Evolutionary conservation across 1,140 invertebrate species (phyloP), one percentile per base, ranked within the genome.

Genomic region (Fopius arisanus): DNA sequence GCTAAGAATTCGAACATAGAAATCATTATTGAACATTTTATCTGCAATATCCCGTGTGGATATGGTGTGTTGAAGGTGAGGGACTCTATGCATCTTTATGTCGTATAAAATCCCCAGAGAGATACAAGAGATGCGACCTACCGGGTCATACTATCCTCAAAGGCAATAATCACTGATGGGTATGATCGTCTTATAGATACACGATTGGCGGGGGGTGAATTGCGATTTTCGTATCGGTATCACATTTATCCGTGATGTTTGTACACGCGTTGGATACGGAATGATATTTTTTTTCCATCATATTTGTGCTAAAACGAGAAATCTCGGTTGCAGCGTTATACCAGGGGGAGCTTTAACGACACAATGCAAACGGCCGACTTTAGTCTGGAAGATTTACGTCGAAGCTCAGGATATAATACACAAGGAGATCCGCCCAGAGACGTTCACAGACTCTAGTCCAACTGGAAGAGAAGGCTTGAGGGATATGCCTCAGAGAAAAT

Each of bases 161-260:
- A 69, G 43, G 67, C 51, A 51, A 69, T 69, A 69, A 69, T 69
- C 67, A 69, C 67, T 43, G 43, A 29, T 54, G 41, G 23, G 28
- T 69, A 68, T 68, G 37, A 68, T 43, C 19, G 66, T 41, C 31
- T 12, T 16, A 43, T 43, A 16, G 4, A 14, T 3, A 43, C 3
- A 16, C n/a, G 31, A n/a, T n/a, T n/a, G n/a, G n/a, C n/a, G n/a
- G n/a, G n/a, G 6, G 7, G 23, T 54, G 48, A 19, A 21, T 37
- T 12, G 12, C 12, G 33, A 37, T 2, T 37, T 37, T 12, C 9
- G 12, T 37, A 37, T 37, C 12, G 33, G 12, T 7, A 37, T 12
- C 33, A 10, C 33, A 37, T 10, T 12, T 37, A 7, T 37, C 33
- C 9, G 33, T 37, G 33, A 37, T 37, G 33, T 37, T 37, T 37